Base-by-base conservation (phyloP, 2,888 invertebrate genomes). In the Calephelis perditalis region DNA sequence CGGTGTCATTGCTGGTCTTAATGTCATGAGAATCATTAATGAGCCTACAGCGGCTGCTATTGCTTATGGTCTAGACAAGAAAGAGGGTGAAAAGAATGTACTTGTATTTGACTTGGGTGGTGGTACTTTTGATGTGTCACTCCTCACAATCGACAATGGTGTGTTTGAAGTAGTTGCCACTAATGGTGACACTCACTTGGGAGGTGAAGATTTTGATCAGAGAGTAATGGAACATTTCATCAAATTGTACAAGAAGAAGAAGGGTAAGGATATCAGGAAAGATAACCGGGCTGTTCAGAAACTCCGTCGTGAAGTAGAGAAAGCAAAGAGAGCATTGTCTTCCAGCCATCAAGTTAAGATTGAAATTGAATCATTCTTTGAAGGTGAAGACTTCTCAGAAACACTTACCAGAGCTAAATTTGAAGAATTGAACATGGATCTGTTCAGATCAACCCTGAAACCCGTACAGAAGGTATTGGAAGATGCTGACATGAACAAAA, bases 141-240 rank as follows among this genome's bases (percentile, higher is more conserved):
- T 99, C 26, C 92, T 99, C 60, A 99, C 99, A 68, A 99, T 99
- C 78, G 99, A 99, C 80, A 98, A 99, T 75, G 99, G 99, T 60
- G 98, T 99, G 7, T 99, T 99, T 82, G 99, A 99, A 91, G 95
- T 95, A 59, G 95, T 96, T 0, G 95, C 97, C 0, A 97, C 97
- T 66, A 97, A 96, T 78, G 99, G 99, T 75, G 98, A 99, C 82
- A 99, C 98, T 72, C 98, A 99, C 86, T 94, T 99, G 91, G 98
- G 99, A 76, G 99, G 99, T 82, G 99, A 99, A 91, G 99, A 99
- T 92, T 99, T 99, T 84, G 98, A 99, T 90, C 98, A 99, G 86
- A 93, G 98, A 70, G 98, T 99, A 5, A 98, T 99, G 98, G 98
- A 99, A 76, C 98, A 99, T 91, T 99, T 99, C 92, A 97, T 98